Evolutionary conservation across 2,888 invertebrate genomes (phyloP), one percentile per base, ranked within the genome.

Genomic region (Podabrus alpinus): DNA sequence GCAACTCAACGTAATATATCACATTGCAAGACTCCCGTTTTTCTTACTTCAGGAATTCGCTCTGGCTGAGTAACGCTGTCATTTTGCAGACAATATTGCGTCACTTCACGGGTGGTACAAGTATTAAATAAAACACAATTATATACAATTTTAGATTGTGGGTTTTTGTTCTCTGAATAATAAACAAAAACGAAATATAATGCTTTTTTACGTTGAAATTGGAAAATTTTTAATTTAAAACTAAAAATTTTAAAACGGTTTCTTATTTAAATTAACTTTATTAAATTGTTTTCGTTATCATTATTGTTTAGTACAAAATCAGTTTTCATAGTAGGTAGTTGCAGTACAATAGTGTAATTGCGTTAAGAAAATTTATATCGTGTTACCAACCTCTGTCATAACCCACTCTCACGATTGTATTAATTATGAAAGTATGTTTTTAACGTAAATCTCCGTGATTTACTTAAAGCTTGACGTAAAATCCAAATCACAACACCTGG

Each of bases 71-170:
- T 75, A 74, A 77, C 74, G 77, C 69, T 77, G 76, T 78, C 79
- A 78, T 79, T 79, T 79, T 76, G 77, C 77, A 77, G 73, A 72
- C 75, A 77, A 78, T 78, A 78, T 78, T 79, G 72, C 74, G 59
- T 76, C 72, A 72, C 72, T 69, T 69, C 69, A 69, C 60, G 69
- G 69, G 69, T 69, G 69, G 68, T 61, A 69, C 60, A 69, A 69
- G 69, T 69, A 69, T 69, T 69, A 69, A 69, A 69, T 45, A 45
- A 45, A 45, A 45, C 45, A 45, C 45, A 45, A 45, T 45, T 45
- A 45, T 45, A 45, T 45, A 45, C 45, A 45, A 45, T 45, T 45
- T 45, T n/a, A 45, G 45, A 45, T 45, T 45, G 45, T n/a, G 45
- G 45, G n/a, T 45, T n/a, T n/a, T 1, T 7, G 45, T 45, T 45